These are phyloP conservation scores for Meloe dianella DNA, from an alignment of 2,888 invertebrate species.

Conservation along the genomic window DNA sequence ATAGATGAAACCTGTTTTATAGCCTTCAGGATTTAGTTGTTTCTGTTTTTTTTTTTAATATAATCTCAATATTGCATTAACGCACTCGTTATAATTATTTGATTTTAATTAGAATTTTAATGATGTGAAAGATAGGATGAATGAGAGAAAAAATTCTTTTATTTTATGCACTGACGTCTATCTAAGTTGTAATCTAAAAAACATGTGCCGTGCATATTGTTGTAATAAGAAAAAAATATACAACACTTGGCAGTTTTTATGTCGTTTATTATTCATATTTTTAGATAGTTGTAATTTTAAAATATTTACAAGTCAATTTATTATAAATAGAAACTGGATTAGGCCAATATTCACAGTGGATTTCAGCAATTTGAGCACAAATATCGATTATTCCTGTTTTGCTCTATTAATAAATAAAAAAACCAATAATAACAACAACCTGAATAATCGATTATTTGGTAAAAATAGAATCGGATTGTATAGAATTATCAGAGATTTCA, in stretches of 20 bases:
- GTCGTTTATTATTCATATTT: not conserved
- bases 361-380: not conserved
- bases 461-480: not conserved
- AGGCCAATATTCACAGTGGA: not conserved
- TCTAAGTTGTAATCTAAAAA: not conserved
- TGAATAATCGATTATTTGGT: not conserved
- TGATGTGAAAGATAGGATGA: not conserved
- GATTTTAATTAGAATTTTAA: conserved; percentile 1
- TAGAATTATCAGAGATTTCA: too few relatives aligned
- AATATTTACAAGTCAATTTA: not conserved
- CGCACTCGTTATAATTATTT: not conserved
- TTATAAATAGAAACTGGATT: conserved; percentile 1
- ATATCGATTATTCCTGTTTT: not conserved
- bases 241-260: not conserved
- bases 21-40: conserved; percentile 5
- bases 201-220: conserved; percentile 7
- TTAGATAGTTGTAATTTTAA: not conserved
- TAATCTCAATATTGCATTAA: not conserved
- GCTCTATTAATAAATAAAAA: not conserved
- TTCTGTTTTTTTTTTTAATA: not conserved
- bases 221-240: not conserved
- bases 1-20: conserved; percentile 9
- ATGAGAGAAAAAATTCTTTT: not conserved
- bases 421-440: too few relatives aligned
- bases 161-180: not conserved